Percentiles rank a stretch among this genome's conserved stretches.
Evolutionary conservation across 2,888 invertebrate genomes (phyloP).

Genomic region (Palloptera scutellata): DNA sequence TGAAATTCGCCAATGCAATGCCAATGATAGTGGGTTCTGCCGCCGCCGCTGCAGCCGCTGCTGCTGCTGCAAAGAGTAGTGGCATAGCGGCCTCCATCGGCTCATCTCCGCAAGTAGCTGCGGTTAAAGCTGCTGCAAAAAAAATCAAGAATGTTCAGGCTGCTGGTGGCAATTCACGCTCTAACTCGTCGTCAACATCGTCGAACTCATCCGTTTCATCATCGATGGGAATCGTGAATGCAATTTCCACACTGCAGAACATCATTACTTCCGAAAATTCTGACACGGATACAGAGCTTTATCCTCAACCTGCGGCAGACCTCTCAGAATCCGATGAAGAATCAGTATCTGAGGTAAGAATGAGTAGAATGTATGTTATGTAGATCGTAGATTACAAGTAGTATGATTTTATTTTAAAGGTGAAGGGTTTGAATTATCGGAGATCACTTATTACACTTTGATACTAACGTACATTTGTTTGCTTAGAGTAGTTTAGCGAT

Average conservation of each 20-base stretch:
- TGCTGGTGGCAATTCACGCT: conserved; percentile 49
- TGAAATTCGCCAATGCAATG: conserved; percentile 52
- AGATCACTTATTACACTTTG: too few relatives aligned
- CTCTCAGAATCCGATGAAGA: conserved; percentile 96
- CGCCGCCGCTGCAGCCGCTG: conserved; percentile 49
- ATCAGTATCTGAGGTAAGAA: conserved; percentile 89
- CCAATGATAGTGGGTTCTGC: conserved; percentile 55
- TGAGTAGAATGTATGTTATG: background rate
- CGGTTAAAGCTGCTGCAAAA: conserved; percentile 22
- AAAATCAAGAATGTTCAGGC: conserved; percentile 36
- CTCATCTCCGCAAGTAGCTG: conserved; percentile 14
- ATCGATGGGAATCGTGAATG: conserved; percentile 59
- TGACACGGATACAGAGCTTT: conserved; percentile 84
- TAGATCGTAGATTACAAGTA: too few relatives aligned
- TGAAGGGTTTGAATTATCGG: too few relatives aligned
- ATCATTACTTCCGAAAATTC: conserved; percentile 82
- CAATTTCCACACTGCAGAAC: conserved; percentile 58
- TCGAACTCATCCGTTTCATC: conserved; percentile 60
- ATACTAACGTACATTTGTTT: too few relatives aligned
- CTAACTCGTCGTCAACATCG: conserved; percentile 56
- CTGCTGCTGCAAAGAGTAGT: conserved; percentile 47
- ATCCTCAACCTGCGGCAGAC: conserved; percentile 87
- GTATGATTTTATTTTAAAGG: too few relatives aligned
- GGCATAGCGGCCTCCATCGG: conserved; percentile 11
- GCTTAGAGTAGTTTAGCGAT: too few relatives aligned